Percentiles rank a stretch among this genome's conserved stretches.
phyloP scores from a whole-genome alignment of 2,888 invertebrate species.

The Phyllotreta cruciferae region DNA sequence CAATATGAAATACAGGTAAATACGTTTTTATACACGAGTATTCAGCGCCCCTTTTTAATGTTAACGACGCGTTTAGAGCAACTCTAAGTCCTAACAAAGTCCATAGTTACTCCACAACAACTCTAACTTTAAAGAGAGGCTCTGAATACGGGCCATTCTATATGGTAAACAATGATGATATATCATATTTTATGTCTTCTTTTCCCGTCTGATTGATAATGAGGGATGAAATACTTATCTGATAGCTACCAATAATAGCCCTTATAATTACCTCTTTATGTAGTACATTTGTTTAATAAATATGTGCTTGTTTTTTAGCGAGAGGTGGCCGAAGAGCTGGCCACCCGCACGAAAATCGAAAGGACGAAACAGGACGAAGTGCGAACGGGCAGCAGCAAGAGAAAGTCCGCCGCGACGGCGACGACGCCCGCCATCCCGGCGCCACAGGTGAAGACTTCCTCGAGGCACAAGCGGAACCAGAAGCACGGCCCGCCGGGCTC shows the following conservation, averaged over 20 bases:
- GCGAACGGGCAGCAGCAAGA: constrained; percentile 66
- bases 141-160: not conserved
- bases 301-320: no score
- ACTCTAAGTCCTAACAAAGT: no score
- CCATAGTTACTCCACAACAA: no score
- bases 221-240: constrained; percentile 10
- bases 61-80: no score
- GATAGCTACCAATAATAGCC: not conserved
- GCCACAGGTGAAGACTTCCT: constrained; percentile 36
- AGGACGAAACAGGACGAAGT: constrained; percentile 68
- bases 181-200: constrained; percentile 15
- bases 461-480: constrained; percentile 40
- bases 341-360: constrained; percentile 74
- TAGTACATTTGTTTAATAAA: no score
- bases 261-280: no score
- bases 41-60: no score
- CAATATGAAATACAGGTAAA: constrained; percentile 86
- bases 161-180: constrained; percentile 17
- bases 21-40: constrained; percentile 7
- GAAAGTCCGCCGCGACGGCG: constrained; percentile 63
- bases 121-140: no score
- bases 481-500: constrained; percentile 36
- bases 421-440: constrained; percentile 53
- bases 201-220: constrained; percentile 23
- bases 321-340: constrained; percentile 77